Conservation (phyloP, 2,797 vertebrate genomes). For the Helarctos malayanus region DNA sequence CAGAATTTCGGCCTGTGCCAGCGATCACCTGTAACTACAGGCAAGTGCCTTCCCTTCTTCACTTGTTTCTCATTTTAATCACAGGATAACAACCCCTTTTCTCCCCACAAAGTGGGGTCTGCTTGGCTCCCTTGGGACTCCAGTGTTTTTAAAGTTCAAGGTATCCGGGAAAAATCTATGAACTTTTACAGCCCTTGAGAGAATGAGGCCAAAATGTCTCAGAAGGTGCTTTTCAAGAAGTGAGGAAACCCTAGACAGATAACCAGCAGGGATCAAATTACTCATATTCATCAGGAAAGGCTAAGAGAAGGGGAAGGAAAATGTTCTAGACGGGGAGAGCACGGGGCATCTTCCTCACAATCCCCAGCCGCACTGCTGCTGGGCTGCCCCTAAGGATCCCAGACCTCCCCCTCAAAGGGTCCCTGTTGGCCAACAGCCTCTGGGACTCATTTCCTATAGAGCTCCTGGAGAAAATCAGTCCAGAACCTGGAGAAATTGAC, state of each 20-base stretch:
- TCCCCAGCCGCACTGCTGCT: not conserved
- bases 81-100: not conserved
- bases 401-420: not conserved
- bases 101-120: conserved; percentile 6
- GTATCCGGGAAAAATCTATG: conserved; percentile 28
- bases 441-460: not conserved
- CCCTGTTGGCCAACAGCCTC: not conserved
- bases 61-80: conserved; percentile 50
- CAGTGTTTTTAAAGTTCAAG: not conserved
- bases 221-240: conserved; percentile 36
- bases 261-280: not conserved
- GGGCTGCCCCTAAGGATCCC: too few relatives aligned
- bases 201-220: not conserved
- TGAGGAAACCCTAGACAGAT: not conserved
- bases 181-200: not conserved
- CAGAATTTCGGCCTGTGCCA: not conserved
- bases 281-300: not conserved
- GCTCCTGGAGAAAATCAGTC: not conserved
- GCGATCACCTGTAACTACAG: not conserved
- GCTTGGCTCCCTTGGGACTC: not conserved
- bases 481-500: not conserved
- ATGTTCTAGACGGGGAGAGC: not conserved
- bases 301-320: not conserved
- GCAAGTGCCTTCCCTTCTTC: not conserved
- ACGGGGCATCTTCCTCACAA: not conserved